Evolutionary conservation across 2,888 invertebrate genomes (phyloP).

Genomic region (Imbricaverruca yamaguchii): DNA sequence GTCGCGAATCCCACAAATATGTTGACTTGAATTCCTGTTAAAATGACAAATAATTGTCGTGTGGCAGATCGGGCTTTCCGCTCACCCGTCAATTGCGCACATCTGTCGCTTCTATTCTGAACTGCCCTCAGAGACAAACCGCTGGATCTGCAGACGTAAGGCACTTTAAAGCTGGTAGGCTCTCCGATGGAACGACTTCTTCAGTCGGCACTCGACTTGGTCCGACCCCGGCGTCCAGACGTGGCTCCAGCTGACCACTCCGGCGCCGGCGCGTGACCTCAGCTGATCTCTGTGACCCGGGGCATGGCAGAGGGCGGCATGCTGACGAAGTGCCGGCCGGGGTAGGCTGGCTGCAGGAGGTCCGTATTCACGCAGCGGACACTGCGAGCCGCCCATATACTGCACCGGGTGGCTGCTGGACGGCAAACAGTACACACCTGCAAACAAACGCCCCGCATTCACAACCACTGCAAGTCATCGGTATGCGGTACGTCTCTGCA

Average conservation of each 20-base stretch:
- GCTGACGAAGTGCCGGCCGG: neutral
- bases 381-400: constrained; percentile 12
- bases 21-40: no score
- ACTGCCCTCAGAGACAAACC: neutral
- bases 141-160: neutral
- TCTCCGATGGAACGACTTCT: neutral
- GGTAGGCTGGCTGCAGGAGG: constrained; percentile 10
- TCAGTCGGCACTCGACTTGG: neutral
- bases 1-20: no score
- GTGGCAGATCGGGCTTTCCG: neutral
- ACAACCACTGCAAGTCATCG: no score
- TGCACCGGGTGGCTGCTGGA: constrained; percentile 11
- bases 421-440: constrained; percentile 11
- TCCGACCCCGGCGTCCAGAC: neutral
- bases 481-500: no score
- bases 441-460: neutral
- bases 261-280: neutral
- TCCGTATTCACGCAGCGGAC: constrained; percentile 6
- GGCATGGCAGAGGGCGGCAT: neutral
- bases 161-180: neutral
- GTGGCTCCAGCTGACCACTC: neutral
- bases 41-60: no score
- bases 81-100: neutral
- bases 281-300: neutral
- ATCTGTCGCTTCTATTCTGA: neutral